Base-by-base conservation (phyloP, 1,140 invertebrate species). In the Tenebrio molitor region DNA sequence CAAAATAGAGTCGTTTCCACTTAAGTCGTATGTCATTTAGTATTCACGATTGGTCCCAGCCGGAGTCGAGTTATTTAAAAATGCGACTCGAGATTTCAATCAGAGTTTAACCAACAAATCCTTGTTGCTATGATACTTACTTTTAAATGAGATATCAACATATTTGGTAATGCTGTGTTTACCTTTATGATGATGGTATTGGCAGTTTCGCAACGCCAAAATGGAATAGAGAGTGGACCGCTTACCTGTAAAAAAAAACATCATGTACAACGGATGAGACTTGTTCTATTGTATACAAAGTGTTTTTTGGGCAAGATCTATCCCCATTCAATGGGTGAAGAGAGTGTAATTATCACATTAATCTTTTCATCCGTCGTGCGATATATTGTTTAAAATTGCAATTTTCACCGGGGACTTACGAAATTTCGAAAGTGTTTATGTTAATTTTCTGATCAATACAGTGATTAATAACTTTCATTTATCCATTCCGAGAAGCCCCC, bases 351-450 rank as follows among this genome's bases (percentile, higher is more conserved):
- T 63, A 63, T 46, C 64, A 46, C 71, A 65, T 72, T 73, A 66
- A 72, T 76, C 74, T 76, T 74, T 68, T 42, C 21, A 39, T 53
- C 66, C 64, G 41, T 36, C 23, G 10, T n/a, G 25, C 15, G 44
- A 21, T n/a, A 53, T 53, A 58, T 58, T 58, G 50, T 58, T 58
- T 58, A 58, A 58, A 58, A 58, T 58, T 58, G 10, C 14, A 29
- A 58, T 58, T 58, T 58, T 58, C 23, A 58, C 50, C 23, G 21
- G 14, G 50, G 21, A 15, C 39, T 76, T 74, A 72, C 75, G 75
- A 76, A 76, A 76, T 76, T 74, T 76, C 70, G 75, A 76, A 76
- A 76, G 75, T 76, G 75, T 71, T 74, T 76, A 76, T 74, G 74
- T 67, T 73, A 75, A 75, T 75, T 75, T 72, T 65, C 62, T 58